Conservation (phyloP, 2,113 vertebrate genomes). For the Odocoileus hemionus region DNA sequence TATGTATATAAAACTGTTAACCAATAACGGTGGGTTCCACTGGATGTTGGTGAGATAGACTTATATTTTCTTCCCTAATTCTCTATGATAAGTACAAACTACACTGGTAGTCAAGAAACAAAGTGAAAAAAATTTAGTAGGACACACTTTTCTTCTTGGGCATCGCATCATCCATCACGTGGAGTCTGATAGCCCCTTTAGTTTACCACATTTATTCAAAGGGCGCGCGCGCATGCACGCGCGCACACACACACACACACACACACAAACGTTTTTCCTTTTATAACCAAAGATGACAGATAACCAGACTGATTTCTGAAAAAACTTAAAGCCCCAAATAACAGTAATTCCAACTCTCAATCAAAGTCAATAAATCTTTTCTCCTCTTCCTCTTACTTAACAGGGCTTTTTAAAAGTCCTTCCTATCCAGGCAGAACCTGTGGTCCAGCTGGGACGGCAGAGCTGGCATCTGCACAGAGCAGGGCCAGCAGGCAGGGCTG, state of each 20-base stretch:
- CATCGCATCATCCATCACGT: not conserved
- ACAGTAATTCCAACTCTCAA: slow-evolving; percentile 12
- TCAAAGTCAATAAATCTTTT: not conserved
- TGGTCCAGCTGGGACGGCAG: not conserved
- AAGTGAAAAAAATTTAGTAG: not conserved
- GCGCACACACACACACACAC: not conserved
- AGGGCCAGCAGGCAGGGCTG: not conserved
- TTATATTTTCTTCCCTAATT: not conserved
- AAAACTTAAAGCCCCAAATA: not conserved
- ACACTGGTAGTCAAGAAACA: not conserved
- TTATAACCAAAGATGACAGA: not conserved
- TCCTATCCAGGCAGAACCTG: not conserved
- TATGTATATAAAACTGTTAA: not conserved
- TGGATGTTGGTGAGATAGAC: not conserved
- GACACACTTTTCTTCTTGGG: not conserved
- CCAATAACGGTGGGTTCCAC: not conserved
- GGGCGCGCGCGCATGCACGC: not conserved
- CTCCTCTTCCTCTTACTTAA: not conserved
- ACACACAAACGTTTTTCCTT: not conserved
- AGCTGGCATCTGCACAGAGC: not conserved
- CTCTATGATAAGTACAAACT: not conserved
- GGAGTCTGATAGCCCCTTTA: not conserved
- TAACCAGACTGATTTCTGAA: slow-evolving; percentile 23
- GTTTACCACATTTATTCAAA: not conserved
- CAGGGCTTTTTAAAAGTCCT: not conserved